Evolutionary conservation across 2,888 invertebrate species (phyloP), one percentile per base, ranked within the genome.

Genomic region (Drosophila incognita): DNA sequence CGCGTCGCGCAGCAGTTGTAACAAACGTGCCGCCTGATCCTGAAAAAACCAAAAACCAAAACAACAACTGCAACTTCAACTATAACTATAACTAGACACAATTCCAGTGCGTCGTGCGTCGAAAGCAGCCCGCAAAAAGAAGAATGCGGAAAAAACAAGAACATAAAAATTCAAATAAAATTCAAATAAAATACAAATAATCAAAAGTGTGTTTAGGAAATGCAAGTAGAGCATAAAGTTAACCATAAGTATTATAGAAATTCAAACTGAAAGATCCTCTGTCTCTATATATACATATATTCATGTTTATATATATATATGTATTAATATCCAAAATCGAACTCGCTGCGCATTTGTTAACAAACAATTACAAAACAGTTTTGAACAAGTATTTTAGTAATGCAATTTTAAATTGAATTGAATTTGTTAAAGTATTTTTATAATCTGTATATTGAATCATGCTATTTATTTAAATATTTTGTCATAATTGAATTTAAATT

Each of bases 31-130:
- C 64, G 66, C 74, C 48, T 69, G 52, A 71, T 57, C 56, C 21
- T 46, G 42, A 31, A 21, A 7, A 13, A 27, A 27, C 18, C 36
- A 36, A 24, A 24, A 18, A 36, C 24, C 54, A 24, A n/a, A 51
- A 24, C 24, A 38, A 24, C 29, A 68, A 40, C 38, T 46, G 7
- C 33, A 57, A 64, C 27, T 27, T 4, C 48, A 61, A 33, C 36
- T 27, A 18, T 46, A 74, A 61, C 63, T n/a, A 68, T 60, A 78
- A 70, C 64, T 68, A 73, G 79, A 84, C 87, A 87, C 87, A 87
- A 87, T 89, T 89, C 89, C 87, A 87, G 87, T 87, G 87, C 76
- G 74, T 69, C 61, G 63, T 56, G 60, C 69, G 66, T 60, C 62
- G 69, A 73, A 69, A 76, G 69, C 59, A 71, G 68, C 60, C 48